phyloP scores from a whole-genome alignment of 1,140 invertebrate species.

The Microplitis demolitor region DNA sequence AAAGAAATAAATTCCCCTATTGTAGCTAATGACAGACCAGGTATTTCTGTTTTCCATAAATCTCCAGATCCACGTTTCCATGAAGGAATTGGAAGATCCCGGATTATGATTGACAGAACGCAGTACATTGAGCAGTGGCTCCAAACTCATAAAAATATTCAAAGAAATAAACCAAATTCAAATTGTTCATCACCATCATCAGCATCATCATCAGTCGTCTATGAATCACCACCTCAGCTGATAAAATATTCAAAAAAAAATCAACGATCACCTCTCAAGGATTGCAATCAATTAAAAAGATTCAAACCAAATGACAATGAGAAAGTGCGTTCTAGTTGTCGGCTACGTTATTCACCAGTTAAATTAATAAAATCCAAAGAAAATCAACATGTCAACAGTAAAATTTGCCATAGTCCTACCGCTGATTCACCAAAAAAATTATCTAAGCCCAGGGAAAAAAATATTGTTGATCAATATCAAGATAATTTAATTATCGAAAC shows the following conservation, averaged over 20 bases:
- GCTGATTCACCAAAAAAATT: too few species aligned
- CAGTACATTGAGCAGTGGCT: background rate
- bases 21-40: too few species aligned
- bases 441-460: too few species aligned
- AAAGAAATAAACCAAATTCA: background rate
- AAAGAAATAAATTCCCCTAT: too few species aligned
- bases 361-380: background rate
- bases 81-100: too few species aligned
- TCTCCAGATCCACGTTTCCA: background rate
- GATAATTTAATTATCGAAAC: background rate
- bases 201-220: background rate
- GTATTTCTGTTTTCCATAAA: background rate
- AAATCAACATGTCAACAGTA: background rate
- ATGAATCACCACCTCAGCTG: too few species aligned
- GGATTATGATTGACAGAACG: too few species aligned
- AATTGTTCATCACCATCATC: background rate
- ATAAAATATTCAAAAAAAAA: background rate
- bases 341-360: too few species aligned
- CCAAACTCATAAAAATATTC: background rate
- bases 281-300: constrained; percentile 6
- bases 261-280: background rate
- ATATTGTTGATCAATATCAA: too few species aligned
- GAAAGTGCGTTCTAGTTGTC: background rate
- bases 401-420: too few species aligned
- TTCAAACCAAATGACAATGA: background rate